phyloP scores from a whole-genome alignment of 64 coral and sea anemone genomes.

The Actinia tenebrosa region DNA sequence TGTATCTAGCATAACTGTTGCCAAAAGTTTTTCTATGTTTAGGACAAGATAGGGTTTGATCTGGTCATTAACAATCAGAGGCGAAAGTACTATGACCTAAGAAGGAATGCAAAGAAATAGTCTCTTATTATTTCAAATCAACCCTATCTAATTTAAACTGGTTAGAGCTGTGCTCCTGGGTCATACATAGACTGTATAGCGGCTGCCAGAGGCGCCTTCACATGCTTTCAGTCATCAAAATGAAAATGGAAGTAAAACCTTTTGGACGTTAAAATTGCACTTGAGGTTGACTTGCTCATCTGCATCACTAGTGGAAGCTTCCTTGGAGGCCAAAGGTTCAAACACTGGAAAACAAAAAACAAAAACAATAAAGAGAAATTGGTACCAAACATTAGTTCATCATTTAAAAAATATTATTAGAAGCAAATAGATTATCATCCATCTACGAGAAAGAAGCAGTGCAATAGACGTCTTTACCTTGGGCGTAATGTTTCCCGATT shows the following conservation, averaged over 20 bases:
- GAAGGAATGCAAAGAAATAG: not conserved
- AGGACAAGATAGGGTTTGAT: slow-evolving; percentile 61
- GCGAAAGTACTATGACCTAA: slow-evolving; percentile 65
- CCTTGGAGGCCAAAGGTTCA: not conserved
- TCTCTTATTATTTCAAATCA: too few relatives aligned
- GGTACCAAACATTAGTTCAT: too few relatives aligned
- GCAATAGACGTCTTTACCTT: too few relatives aligned
- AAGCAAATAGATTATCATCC: too few relatives aligned
- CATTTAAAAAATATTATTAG: too few relatives aligned
- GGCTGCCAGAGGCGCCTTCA: too few relatives aligned
- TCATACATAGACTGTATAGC: too few relatives aligned
- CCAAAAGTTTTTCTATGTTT: slow-evolving; percentile 43
- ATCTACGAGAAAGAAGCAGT: too few relatives aligned
- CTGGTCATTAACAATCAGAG: slow-evolving; percentile 44
- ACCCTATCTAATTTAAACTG: too few relatives aligned
- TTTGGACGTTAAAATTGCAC: slow-evolving; percentile 20
- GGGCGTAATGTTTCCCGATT: too few relatives aligned
- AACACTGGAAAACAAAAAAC: not conserved
- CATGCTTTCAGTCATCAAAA: too few relatives aligned
- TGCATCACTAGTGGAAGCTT: not conserved
- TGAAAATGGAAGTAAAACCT: not conserved
- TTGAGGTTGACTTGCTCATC: slow-evolving; percentile 7
- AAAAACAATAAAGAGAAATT: not conserved
- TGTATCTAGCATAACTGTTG: slow-evolving; percentile 36
- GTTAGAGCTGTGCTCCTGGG: too few relatives aligned